Conservation (phyloP, 2,113 vertebrate species). For the Platichthys stellatus region DNA sequence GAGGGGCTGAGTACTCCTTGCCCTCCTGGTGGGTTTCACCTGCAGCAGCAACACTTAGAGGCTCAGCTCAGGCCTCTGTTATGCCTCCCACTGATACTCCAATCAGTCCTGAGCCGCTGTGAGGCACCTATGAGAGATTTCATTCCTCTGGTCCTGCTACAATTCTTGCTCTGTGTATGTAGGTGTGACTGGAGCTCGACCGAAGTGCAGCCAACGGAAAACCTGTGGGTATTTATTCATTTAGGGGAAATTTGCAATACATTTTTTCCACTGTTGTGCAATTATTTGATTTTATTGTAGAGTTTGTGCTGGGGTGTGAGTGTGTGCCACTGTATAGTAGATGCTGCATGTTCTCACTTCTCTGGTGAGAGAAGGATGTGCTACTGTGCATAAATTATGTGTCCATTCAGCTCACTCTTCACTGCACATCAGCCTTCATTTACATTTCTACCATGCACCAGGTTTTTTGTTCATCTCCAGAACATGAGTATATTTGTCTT, state of each 20-base stretch:
- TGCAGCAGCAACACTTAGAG: constrained; percentile 55
- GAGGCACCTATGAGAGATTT: constrained; percentile 49
- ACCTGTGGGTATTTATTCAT: constrained; percentile 22
- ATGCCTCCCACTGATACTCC: constrained; percentile 66
- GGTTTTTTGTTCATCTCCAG: constrained; percentile 30
- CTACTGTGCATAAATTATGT: constrained; percentile 21
- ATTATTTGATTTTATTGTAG: constrained; percentile 16
- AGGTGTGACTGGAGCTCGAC: not conserved
- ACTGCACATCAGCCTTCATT: constrained; percentile 52
- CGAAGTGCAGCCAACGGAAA: not conserved
- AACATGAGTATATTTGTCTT: constrained; percentile 27
- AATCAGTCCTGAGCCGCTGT: constrained; percentile 67
- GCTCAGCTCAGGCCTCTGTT: constrained; percentile 53
- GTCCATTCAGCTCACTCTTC: constrained; percentile 40
- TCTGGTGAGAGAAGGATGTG: constrained; percentile 36
- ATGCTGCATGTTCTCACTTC: constrained; percentile 48
- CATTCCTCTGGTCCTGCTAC: constrained; percentile 27
- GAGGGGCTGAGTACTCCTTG: constrained; percentile 28
- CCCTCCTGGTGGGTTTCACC: constrained; percentile 61
- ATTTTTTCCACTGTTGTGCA: constrained; percentile 15
- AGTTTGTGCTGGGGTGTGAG: constrained; percentile 33
- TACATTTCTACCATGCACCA: constrained; percentile 39
- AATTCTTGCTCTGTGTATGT: constrained; percentile 43
- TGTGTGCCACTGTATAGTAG: constrained; percentile 18
- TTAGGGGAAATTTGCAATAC: not conserved